Evolutionary conservation across 2,113 vertebrate species (phyloP), one percentile per base, ranked within the genome.

Genomic region (Recurvirostra avosetta): DNA sequence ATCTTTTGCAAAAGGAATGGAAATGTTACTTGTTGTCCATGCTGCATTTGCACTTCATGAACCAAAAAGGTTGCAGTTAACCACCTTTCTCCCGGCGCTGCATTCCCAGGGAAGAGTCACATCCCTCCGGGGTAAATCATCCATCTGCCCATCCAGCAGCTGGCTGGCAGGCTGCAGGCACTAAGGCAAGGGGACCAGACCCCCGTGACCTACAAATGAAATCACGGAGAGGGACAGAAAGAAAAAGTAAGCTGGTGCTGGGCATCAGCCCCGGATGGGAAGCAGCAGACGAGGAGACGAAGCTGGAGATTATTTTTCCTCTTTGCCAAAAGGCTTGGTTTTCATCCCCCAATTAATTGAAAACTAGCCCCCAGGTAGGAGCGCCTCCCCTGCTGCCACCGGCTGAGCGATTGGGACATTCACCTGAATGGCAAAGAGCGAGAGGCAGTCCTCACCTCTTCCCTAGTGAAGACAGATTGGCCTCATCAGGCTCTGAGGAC

Each of bases 381-480:
- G 25, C 20, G 13, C 2, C 7, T 66, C 17, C 47, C 15, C 65
- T 66, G 34, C 50, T 70, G 26, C 26, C 27, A 72, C 27, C 29
- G 55, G 52, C 32, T 47, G 71, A 89, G 43, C 25, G 67, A 73
- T 0, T 21, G 22, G 29, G 53, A 12, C 22, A 7, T 72, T 80
- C 41, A 59, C 22, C 22, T 61, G 49, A 56, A 76, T 3, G 27
- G 59, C 40, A 66, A 59, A 86, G 40, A 65, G 27, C 18, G 11
- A 49, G 41, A 9, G 29, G 61, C 36, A 52, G 27, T 52, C 32
- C 15, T 67, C 19, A 14, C 27, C 50, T 72, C 53, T 43, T 68
- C n/a, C 36, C 0, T 0, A 47, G 20, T 12, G 22, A 58, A 67
- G 56, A 59, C 0, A 0, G 32, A 82, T 11, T 9, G 32, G 25